phyloP scores from a whole-genome alignment of 2,888 invertebrate species.

The Notodonta dromedarius region DNA sequence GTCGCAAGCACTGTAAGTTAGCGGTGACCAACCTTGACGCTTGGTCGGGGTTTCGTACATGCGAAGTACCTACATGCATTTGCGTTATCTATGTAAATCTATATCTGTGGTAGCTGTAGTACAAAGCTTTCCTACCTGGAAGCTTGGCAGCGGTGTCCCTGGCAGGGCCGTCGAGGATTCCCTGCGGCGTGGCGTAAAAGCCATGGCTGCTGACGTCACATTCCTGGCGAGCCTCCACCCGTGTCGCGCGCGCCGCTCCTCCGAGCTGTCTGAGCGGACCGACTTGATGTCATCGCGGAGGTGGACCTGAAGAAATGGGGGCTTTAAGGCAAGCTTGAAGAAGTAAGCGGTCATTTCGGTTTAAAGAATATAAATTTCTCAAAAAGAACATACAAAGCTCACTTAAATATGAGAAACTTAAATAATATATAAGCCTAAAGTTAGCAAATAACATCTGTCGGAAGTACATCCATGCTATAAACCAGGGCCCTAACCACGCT shows the following conservation, averaged over 20 bases:
- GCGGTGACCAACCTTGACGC: too few relatives aligned
- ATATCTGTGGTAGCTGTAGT: not conserved
- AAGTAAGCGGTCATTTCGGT: not conserved
- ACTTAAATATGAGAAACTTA: too few relatives aligned
- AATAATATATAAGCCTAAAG: too few relatives aligned
- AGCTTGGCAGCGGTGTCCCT: constrained; percentile 65
- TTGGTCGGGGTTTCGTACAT: too few relatives aligned
- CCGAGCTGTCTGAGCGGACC: constrained; percentile 55
- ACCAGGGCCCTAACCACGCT: too few relatives aligned
- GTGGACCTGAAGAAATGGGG: constrained; percentile 49
- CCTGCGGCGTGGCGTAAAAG: constrained; percentile 54
- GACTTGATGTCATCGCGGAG: constrained; percentile 70
- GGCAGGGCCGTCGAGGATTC: constrained; percentile 50
- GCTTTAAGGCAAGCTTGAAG: not conserved
- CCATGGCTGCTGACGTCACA: constrained; percentile 63
- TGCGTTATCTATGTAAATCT: too few relatives aligned
- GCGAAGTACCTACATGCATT: too few relatives aligned
- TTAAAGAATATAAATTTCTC: too few relatives aligned
- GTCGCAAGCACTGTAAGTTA: too few relatives aligned
- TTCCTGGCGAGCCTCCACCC: constrained; percentile 67
- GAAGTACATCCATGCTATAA: too few relatives aligned
- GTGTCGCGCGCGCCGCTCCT: constrained; percentile 45
- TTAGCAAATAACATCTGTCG: too few relatives aligned
- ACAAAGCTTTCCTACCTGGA: constrained; percentile 48
- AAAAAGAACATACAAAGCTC: too few relatives aligned